Evolutionary conservation across 2,888 invertebrate species (phyloP).

Genomic region (Lapara coniferarum): DNA sequence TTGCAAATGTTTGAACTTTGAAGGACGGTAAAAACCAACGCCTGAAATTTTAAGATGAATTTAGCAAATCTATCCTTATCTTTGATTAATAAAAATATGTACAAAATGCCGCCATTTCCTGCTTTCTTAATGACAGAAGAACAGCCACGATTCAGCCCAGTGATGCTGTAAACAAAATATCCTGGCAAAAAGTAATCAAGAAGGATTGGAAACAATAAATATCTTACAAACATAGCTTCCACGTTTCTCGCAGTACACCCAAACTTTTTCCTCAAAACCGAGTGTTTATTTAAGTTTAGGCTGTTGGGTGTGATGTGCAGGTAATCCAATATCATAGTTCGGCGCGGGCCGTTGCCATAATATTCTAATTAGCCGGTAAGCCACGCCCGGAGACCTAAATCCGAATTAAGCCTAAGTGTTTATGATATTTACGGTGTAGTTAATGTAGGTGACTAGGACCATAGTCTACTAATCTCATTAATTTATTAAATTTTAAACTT

Average conservation of each 20-base stretch:
- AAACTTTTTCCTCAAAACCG: slow-evolving; percentile 1
- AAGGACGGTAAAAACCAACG: too few species aligned
- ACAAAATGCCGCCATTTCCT: too few species aligned
- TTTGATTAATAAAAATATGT: too few species aligned
- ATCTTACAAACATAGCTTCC: too few species aligned
- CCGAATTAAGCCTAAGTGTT: neutral
- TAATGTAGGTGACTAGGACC: neutral
- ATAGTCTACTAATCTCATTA: neutral
- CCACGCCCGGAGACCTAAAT: neutral
- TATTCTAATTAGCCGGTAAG: slow-evolving; percentile 23
- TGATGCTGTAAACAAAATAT: too few species aligned
- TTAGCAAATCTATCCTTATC: too few species aligned
- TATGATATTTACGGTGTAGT: neutral
- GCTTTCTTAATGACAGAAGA: too few species aligned
- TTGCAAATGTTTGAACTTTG: neutral
- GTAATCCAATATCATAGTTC: slow-evolving; percentile 16
- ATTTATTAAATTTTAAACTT: too few species aligned
- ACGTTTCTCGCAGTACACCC: neutral
- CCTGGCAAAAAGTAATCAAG: too few species aligned
- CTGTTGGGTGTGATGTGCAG: neutral
- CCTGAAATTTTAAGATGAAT: too few species aligned
- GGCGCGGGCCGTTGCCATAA: slow-evolving; percentile 21
- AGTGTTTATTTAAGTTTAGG: slow-evolving; percentile 20
- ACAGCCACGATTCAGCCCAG: too few species aligned
- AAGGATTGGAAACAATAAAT: neutral